Evolutionary conservation across 1,140 invertebrate species (phyloP).

Genomic region (Condylostylus longicornis): DNA sequence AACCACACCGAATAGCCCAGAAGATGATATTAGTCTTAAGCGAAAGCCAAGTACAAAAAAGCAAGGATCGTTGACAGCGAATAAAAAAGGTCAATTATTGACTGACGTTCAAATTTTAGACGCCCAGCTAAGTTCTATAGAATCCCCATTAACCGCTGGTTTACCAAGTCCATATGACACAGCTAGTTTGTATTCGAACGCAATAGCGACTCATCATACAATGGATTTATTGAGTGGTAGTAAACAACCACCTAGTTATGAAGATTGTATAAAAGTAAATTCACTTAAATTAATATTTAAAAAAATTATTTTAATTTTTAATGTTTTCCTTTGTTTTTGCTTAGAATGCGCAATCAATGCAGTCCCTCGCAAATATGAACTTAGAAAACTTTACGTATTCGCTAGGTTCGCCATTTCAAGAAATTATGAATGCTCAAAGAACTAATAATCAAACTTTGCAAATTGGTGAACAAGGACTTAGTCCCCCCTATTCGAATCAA

Average conservation of each 20-base stretch:
- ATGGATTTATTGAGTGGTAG: conserved; percentile 38
- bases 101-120: conserved; percentile 26
- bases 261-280: conserved; percentile 71
- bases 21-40: conserved; percentile 34
- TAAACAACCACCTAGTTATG: conserved; percentile 74
- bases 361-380: conserved; percentile 33
- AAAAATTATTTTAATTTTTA: neutral
- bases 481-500: conserved; percentile 67
- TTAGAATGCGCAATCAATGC: conserved; percentile 38
- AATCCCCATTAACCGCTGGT: conserved; percentile 44
- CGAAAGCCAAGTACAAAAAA: conserved; percentile 70
- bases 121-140: conserved; percentile 43
- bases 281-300: conserved; percentile 1
- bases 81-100: conserved; percentile 29
- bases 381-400: conserved; percentile 37
- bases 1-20: conserved; percentile 45
- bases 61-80: conserved; percentile 37
- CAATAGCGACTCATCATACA: conserved; percentile 44
- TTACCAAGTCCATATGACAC: conserved; percentile 63
- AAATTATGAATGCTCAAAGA: conserved; percentile 38
- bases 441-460: conserved; percentile 19
- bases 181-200: conserved; percentile 63
- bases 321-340: conserved; percentile 3
- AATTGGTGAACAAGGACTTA: conserved; percentile 41
- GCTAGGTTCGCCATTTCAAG: conserved; percentile 42